A percentile compares a stretch with the other conserved stretches of the same genome.
These are phyloP conservation scores for Nomada flava DNA, from an alignment of 2,888 invertebrate species.

Conservation along the genomic window DNA sequence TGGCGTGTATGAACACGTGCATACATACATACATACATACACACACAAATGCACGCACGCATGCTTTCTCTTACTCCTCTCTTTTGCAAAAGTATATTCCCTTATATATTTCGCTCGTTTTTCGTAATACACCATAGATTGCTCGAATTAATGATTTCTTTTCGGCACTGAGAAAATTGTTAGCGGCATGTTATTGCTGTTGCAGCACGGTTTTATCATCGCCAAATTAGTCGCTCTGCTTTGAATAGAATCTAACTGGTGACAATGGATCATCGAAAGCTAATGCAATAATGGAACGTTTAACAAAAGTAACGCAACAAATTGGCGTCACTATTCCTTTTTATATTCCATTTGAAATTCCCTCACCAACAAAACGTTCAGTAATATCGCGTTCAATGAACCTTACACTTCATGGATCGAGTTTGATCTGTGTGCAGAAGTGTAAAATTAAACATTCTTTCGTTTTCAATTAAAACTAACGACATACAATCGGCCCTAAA, in stretches of 20 bases:
- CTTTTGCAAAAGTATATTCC: conserved; percentile 26
- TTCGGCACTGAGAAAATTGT: conserved; percentile 61
- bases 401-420: not conserved
- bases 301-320: not conserved
- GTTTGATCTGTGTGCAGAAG: not conserved
- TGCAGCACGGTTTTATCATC: conserved; percentile 14
- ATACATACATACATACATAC: conserved; percentile 11
- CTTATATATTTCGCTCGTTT: conserved; percentile 27
- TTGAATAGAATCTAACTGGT: conserved; percentile 9
- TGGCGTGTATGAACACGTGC: conserved; percentile 36
- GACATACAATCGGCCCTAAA: not conserved
- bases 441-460: not conserved
- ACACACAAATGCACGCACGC: conserved; percentile 25
- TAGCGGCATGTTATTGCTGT: conserved; percentile 48
- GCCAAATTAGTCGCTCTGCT: conserved; percentile 6
- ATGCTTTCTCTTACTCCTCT: conserved; percentile 29
- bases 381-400: not conserved
- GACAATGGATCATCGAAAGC: conserved; percentile 27
- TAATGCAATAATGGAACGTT: not conserved
- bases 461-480: conserved; percentile 2
- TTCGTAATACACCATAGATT: conserved; percentile 38
- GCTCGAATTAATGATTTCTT: conserved; percentile 36
- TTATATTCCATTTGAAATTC: not conserved
- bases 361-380: not conserved
- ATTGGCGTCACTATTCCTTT: not conserved